phyloP scores from a whole-genome alignment of 2,113 vertebrate species.

The Canis aureus region DNA sequence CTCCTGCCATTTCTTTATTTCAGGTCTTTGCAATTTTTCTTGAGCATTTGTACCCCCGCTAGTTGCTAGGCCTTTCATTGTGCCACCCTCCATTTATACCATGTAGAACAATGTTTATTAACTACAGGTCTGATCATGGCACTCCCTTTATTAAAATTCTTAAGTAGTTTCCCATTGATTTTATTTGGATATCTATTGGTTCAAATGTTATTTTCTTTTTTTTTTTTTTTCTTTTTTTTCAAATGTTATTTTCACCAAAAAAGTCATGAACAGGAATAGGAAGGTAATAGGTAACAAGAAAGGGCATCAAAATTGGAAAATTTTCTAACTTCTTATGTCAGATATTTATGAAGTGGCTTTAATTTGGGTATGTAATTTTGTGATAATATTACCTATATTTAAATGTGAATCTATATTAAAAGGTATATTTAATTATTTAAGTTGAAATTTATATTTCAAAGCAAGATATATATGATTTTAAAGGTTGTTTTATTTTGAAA shows the following conservation, averaged over 20 bases:
- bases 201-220: conserved; percentile 1
- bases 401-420: conserved; percentile 20
- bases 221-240: too few species aligned
- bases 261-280: background rate
- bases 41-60: background rate
- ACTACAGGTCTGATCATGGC: background rate
- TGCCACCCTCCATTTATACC: background rate
- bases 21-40: background rate
- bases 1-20: conserved; percentile 25
- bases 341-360: conserved; percentile 11
- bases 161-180: background rate
- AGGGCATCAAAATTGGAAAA: background rate
- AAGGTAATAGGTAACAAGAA: conserved; percentile 30
- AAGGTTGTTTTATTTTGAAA: conserved; percentile 43
- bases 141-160: conserved; percentile 13
- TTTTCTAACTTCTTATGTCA: conserved; percentile 29
- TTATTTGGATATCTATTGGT: conserved; percentile 13
- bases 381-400: conserved; percentile 40
- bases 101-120: background rate
- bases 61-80: background rate
- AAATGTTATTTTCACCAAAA: background rate
- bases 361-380: conserved; percentile 46
- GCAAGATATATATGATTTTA: conserved; percentile 25
- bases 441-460: conserved; percentile 53
- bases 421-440: conserved; percentile 21